Conservation (phyloP, 2,888 invertebrate genomes). For the Polietes domitor region DNA sequence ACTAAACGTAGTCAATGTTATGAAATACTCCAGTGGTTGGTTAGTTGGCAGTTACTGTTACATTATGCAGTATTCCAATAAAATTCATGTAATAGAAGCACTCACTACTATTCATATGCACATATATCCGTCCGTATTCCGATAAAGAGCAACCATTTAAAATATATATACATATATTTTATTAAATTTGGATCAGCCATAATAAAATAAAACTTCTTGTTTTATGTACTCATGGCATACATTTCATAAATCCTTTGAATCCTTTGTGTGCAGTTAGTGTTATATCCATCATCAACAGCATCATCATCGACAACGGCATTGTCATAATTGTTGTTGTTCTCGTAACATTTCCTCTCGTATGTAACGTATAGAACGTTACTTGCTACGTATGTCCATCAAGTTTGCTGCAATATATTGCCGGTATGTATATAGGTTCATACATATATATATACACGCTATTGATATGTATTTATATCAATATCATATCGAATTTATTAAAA, state of each 20-base stretch:
- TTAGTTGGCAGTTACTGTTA: not conserved
- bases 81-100: not conserved
- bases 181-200: slow-evolving; percentile 13
- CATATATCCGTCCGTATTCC: not conserved
- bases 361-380: slow-evolving; percentile 43
- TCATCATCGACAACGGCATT: not conserved
- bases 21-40: not conserved
- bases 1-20: not conserved
- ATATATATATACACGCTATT: slow-evolving; percentile 16
- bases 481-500: slow-evolving; percentile 33
- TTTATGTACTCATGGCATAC: not conserved
- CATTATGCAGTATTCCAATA: not conserved
- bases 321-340: slow-evolving; percentile 53
- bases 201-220: not conserved
- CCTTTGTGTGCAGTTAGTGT: not conserved
- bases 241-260: slow-evolving; percentile 28
- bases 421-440: not conserved
- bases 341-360: slow-evolving; percentile 57
- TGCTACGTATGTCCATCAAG: slow-evolving; percentile 8
- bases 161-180: not conserved
- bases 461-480: slow-evolving; percentile 31
- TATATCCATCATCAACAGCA: not conserved
- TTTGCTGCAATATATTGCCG: not conserved
- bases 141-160: slow-evolving; percentile 14
- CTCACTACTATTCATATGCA: no score